Conservation (phyloP, 2,797 vertebrate genomes). For the Falco rusticolus region DNA sequence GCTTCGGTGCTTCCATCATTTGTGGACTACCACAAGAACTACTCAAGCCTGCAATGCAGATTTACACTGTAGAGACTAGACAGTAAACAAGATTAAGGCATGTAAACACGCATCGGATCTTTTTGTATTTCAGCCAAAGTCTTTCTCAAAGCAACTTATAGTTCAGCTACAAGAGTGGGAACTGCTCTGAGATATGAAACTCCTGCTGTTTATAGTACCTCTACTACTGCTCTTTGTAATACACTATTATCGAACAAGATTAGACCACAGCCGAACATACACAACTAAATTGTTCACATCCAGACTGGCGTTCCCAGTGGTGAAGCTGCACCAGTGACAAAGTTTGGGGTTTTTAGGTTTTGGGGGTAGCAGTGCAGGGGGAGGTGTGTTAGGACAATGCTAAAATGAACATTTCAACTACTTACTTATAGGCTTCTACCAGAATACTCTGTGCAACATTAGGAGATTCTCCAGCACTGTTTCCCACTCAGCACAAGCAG, state of each 20-base stretch:
- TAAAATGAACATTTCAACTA: not conserved
- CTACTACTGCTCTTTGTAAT: not conserved
- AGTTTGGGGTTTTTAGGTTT: not conserved
- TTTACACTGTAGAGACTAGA: not conserved
- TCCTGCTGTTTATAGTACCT: not conserved
- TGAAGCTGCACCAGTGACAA: not conserved
- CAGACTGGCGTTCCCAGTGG: not conserved
- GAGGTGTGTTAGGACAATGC: not conserved
- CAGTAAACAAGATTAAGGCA: not conserved
- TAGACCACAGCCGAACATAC: not conserved
- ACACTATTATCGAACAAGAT: not conserved
- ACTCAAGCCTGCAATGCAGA: not conserved
- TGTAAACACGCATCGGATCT: not conserved
- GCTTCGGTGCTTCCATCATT: not conserved
- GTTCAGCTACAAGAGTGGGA: not conserved
- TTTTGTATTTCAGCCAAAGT: not conserved
- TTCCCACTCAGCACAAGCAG: not conserved
- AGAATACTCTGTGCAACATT: not conserved
- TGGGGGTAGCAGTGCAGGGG: accelerated
- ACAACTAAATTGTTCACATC: not conserved
- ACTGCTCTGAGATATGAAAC: not conserved
- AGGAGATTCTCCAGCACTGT: not conserved
- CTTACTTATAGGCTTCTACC: not conserved
- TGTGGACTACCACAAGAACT: not conserved
- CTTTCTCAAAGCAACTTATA: not conserved